Evolutionary conservation across 1,140 invertebrate genomes (phyloP).

Genomic region (Leptoteleia sp.): DNA sequence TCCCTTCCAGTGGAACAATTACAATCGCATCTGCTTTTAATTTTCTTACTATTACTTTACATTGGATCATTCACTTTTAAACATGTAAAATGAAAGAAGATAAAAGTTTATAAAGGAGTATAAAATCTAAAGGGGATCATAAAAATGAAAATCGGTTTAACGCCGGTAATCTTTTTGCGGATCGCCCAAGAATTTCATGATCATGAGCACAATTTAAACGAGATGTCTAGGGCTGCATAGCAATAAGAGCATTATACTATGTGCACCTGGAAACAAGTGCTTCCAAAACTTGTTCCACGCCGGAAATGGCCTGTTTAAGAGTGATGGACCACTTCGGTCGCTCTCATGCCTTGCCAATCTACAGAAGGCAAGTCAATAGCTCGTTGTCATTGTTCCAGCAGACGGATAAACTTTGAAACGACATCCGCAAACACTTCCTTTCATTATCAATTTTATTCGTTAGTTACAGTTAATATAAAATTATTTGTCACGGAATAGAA

Average conservation of each 20-base stretch:
- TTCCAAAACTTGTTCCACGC: constrained; percentile 59
- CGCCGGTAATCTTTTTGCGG: constrained; percentile 38
- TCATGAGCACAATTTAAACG: constrained; percentile 47
- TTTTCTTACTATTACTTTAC: background rate
- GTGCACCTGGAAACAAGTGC: constrained; percentile 62
- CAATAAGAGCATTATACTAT: constrained; percentile 52
- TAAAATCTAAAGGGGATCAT: constrained; percentile 30
- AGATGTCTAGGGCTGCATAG: constrained; percentile 47
- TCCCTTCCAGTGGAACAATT: background rate
- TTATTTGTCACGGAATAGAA: too few relatives aligned
- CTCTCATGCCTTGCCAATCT: constrained; percentile 44
- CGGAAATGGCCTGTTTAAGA: constrained; percentile 61
- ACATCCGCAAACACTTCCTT: too few relatives aligned
- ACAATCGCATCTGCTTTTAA: background rate
- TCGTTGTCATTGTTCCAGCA: too few relatives aligned
- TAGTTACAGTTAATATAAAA: too few relatives aligned
- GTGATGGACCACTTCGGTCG: constrained; percentile 58
- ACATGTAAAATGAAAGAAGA: constrained; percentile 9
- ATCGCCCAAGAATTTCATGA: constrained; percentile 51
- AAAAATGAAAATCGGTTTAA: constrained; percentile 48
- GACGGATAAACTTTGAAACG: too few relatives aligned
- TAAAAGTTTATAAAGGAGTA: constrained; percentile 18
- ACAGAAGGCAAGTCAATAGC: constrained; percentile 43
- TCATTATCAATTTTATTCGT: too few relatives aligned
- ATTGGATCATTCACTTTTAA: constrained; percentile 15